Conservation (phyloP, 2,113 vertebrate species). For the Columbina picui region DNA sequence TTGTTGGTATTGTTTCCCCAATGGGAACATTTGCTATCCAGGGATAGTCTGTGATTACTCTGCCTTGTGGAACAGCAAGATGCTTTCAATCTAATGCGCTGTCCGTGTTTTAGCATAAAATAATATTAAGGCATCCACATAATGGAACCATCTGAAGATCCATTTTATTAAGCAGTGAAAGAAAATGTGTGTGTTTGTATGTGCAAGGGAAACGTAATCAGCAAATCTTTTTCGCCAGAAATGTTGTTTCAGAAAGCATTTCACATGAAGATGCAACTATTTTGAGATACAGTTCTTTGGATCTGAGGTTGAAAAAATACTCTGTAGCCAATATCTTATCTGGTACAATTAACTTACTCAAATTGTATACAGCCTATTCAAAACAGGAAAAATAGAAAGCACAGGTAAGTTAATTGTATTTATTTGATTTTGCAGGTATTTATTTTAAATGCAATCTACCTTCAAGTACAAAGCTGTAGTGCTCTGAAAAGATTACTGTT, state of each 20-base stretch:
- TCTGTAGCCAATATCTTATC: neutral
- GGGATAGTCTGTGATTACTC: conserved; percentile 49
- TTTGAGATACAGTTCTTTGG: neutral
- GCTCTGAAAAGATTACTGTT: conserved; percentile 65
- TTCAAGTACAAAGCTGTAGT: conserved; percentile 34
- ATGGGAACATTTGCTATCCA: conserved; percentile 45
- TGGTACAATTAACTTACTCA: conserved; percentile 20
- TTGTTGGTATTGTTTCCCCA: conserved; percentile 56
- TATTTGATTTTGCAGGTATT: conserved; percentile 37
- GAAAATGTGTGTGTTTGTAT: conserved; percentile 28
- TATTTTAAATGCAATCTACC: conserved; percentile 42
- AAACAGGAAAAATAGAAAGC: conserved; percentile 29
- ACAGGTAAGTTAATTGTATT: neutral
- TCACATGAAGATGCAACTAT: accelerated
- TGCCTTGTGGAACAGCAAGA: conserved; percentile 41
- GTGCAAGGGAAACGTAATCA: conserved; percentile 2
- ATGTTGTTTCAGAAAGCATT: neutral
- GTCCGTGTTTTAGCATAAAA: conserved; percentile 67
- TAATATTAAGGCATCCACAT: conserved; percentile 66
- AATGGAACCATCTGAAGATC: conserved; percentile 58
- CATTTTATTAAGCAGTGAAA: conserved; percentile 61
- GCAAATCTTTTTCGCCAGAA: conserved; percentile 16
- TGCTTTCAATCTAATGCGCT: conserved; percentile 59
- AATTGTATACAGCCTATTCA: neutral
- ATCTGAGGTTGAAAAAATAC: neutral